Percentiles rank a stretch among this genome's conserved stretches.
Conservation (phyloP, 1,140 invertebrate species). For the Megalonaias nervosa region DNA sequence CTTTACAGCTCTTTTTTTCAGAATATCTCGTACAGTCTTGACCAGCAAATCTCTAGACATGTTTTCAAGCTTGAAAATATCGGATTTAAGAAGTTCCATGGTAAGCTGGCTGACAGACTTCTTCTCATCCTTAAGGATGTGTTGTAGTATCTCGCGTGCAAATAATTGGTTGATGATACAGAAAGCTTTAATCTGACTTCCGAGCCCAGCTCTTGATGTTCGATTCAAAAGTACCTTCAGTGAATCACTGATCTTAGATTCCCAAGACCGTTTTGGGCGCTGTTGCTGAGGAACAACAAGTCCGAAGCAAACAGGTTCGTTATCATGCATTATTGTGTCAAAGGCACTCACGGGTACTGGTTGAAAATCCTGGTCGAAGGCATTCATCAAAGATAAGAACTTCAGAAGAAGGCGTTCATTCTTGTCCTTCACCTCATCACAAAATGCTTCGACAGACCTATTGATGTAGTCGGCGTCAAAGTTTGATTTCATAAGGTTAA, state of each 20-base stretch:
- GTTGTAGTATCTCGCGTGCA: slow-evolving; percentile 38
- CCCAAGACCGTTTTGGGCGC: slow-evolving; percentile 14
- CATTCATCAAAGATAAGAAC: slow-evolving; percentile 48
- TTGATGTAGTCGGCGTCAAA: slow-evolving; percentile 50
- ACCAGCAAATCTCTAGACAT: slow-evolving; percentile 29
- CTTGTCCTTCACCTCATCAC: slow-evolving; percentile 27
- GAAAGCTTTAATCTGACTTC: slow-evolving; percentile 26
- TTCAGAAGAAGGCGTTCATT: slow-evolving; percentile 39
- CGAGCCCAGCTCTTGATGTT: slow-evolving; percentile 24
- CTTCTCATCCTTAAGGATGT: slow-evolving; percentile 9
- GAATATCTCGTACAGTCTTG: slow-evolving; percentile 35
- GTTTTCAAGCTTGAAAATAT: slow-evolving; percentile 12
- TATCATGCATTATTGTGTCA: slow-evolving; percentile 42
- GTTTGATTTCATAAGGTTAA: slow-evolving; percentile 58
- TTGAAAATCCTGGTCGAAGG: slow-evolving; percentile 47
- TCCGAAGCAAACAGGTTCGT: neutral
- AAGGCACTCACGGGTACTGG: slow-evolving; percentile 48
- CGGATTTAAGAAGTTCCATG: slow-evolving; percentile 32
- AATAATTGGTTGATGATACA: slow-evolving; percentile 37
- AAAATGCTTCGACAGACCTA: slow-evolving; percentile 39
- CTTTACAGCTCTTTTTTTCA: slow-evolving; percentile 40
- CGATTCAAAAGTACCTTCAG: slow-evolving; percentile 34
- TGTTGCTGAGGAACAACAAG: slow-evolving; percentile 1
- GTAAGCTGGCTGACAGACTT: slow-evolving; percentile 25
- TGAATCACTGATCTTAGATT: slow-evolving; percentile 18